Evolutionary conservation across 1,140 invertebrate genomes (phyloP).

Genomic region (Phthorimaea operculella): DNA sequence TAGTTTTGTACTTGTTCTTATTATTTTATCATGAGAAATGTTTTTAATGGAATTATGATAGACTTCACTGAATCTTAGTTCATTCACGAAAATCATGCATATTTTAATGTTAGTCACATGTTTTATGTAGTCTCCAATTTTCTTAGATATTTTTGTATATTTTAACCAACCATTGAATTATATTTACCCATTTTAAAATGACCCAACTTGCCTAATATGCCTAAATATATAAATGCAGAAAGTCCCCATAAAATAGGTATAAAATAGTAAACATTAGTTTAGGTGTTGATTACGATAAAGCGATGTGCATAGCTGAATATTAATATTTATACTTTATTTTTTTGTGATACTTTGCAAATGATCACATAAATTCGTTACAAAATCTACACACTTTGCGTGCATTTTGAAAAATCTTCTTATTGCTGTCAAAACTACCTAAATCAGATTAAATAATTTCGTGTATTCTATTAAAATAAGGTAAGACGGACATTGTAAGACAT

Average conservation of each 20-base stretch:
- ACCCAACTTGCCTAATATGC: conserved; percentile 3
- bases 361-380: too few species aligned
- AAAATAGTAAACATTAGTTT: conserved; percentile 3
- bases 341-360: too few species aligned
- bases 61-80: background rate
- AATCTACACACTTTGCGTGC: too few species aligned
- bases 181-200: background rate
- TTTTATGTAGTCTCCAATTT: conserved; percentile 3
- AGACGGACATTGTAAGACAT: conserved; percentile 28
- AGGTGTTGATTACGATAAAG: background rate
- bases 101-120: conserved; percentile 13
- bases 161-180: background rate
- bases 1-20: too few species aligned
- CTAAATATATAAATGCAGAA: conserved; percentile 2
- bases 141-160: background rate
- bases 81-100: conserved; percentile 4
- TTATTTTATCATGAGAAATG: too few species aligned
- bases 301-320: background rate
- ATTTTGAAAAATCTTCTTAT: too few species aligned
- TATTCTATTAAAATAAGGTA: background rate
- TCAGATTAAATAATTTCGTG: too few species aligned
- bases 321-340: too few species aligned
- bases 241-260: background rate
- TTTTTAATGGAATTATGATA: too few species aligned
- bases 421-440: too few species aligned